phyloP scores from a whole-genome alignment of 2,888 invertebrate species.

The Minunthozetes semirufus region DNA sequence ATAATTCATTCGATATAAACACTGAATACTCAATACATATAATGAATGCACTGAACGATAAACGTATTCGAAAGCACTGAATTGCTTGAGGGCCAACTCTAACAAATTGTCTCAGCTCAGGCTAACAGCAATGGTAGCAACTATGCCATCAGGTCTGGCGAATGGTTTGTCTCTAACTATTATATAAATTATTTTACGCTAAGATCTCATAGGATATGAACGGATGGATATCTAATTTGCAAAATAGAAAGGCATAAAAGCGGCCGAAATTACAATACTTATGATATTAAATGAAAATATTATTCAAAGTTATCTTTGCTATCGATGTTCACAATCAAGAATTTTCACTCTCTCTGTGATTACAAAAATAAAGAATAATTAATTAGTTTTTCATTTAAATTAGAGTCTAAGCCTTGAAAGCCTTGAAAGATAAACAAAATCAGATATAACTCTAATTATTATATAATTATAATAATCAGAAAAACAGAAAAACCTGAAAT shows the following conservation, averaged over 20 bases:
- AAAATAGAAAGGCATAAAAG: neutral
- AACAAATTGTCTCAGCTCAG: neutral
- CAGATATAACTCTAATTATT: conserved; percentile 10
- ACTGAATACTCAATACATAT: neutral
- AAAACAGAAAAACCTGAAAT: neutral
- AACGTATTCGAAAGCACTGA: neutral
- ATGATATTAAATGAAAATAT: neutral
- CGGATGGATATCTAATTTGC: neutral
- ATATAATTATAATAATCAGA: neutral
- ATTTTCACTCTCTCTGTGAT: neutral
- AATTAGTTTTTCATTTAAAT: neutral
- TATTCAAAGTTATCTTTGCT: neutral
- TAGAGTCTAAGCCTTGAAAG: neutral
- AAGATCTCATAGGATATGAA: neutral
- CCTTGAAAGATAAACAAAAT: neutral
- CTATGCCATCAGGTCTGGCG: conserved; percentile 6
- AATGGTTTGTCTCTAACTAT: neutral
- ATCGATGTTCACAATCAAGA: neutral
- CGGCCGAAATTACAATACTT: neutral
- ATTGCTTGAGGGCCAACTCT: neutral
- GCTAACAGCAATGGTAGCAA: neutral
- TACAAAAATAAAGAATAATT: neutral
- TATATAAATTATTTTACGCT: neutral
- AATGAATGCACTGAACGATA: neutral
- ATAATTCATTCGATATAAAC: neutral